Conservation (phyloP, 2,113 vertebrate species). For the Dipodomys merriami region DNA sequence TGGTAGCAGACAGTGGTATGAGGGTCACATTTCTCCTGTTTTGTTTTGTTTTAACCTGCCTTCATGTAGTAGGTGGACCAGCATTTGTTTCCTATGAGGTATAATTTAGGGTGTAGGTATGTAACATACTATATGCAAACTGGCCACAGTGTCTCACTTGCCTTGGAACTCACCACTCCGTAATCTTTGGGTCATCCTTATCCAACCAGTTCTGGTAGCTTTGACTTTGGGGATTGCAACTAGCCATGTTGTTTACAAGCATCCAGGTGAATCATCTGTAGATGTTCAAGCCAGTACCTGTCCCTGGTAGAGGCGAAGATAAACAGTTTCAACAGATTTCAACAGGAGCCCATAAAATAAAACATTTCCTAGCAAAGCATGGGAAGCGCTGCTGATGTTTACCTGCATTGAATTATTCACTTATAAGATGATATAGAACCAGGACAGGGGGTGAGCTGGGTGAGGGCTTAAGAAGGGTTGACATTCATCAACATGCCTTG, state of each 20-base stretch:
- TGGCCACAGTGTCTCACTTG: background rate
- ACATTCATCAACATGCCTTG: no score
- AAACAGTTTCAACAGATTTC: slow-evolving; percentile 49
- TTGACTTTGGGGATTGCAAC: background rate
- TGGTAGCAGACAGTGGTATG: background rate
- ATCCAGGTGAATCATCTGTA: background rate
- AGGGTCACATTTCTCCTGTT: background rate
- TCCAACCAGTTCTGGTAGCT: slow-evolving; percentile 44
- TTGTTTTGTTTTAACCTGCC: background rate
- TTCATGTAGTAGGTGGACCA: background rate
- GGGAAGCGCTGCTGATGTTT: background rate
- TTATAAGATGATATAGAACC: background rate
- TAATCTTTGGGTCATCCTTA: slow-evolving; percentile 23
- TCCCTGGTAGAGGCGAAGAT: slow-evolving; percentile 3
- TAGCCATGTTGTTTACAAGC: background rate
- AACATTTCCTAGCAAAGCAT: slow-evolving; percentile 22
- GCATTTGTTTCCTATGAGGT: background rate
- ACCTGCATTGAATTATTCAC: slow-evolving; percentile 15
- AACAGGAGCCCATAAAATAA: background rate
- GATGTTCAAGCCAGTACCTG: slow-evolving; percentile 19
- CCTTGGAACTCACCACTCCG: background rate
- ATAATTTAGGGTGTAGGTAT: background rate
- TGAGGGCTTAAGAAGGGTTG: no score
- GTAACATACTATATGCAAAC: background rate
- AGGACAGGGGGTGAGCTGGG: no score